Conservation (phyloP, 2,113 vertebrate genomes). For the Nesospiza acunhae region DNA sequence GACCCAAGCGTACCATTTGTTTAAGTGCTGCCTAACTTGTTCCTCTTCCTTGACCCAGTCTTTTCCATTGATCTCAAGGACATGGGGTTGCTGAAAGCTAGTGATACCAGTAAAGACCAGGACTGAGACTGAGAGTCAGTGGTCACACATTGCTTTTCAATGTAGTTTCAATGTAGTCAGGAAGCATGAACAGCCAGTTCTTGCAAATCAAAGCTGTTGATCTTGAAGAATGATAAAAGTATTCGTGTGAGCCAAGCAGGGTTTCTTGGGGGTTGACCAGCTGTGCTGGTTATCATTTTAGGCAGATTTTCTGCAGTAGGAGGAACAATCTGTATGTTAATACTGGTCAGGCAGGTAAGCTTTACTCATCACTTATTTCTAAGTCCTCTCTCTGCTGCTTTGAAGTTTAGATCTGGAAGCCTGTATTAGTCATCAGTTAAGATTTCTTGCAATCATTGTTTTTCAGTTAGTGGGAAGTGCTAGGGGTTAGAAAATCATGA, state of each 20-base stretch:
- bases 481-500: background rate
- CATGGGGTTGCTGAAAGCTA: background rate
- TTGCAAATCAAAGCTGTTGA: background rate
- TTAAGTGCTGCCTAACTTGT: background rate
- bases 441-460: background rate
- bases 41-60: background rate
- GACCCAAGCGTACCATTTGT: background rate
- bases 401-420: background rate
- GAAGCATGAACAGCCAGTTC: background rate
- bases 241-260: background rate
- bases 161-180: background rate
- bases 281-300: background rate
- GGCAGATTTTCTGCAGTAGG: background rate
- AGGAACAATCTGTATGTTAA: background rate
- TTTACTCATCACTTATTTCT: background rate
- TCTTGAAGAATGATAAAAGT: background rate
- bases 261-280: background rate
- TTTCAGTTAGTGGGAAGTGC: background rate
- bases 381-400: background rate
- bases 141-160: background rate
- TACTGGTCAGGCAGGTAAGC: background rate
- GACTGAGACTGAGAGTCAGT: background rate
- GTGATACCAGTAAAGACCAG: background rate
- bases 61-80: background rate
- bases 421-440: background rate